phyloP scores from a whole-genome alignment of 1,140 invertebrate species.

The Zophobas morio region DNA sequence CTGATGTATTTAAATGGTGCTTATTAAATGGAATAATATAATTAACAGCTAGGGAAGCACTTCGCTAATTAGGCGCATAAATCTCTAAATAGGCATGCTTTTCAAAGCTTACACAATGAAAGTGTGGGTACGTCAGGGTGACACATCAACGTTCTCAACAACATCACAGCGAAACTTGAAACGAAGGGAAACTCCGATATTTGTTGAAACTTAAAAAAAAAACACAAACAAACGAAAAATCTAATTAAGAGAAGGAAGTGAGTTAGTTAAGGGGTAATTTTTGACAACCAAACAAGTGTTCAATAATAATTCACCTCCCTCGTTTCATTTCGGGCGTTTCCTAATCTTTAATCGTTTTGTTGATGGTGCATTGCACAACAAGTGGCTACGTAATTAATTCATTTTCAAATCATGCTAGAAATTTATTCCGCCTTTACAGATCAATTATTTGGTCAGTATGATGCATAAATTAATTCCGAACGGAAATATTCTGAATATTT shows the following conservation, averaged over 20 bases:
- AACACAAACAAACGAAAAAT: no score
- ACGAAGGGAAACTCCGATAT: background rate
- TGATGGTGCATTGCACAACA: constrained; percentile 14
- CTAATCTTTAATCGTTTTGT: constrained; percentile 29
- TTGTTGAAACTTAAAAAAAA: no score
- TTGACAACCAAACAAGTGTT: no score
- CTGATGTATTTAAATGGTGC: constrained; percentile 28
- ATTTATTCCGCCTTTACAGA: constrained; percentile 1
- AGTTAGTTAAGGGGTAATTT: no score
- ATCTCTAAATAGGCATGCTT: constrained; percentile 17
- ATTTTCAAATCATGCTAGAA: constrained; percentile 3
- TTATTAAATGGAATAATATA: constrained; percentile 40
- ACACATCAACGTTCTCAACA: background rate
- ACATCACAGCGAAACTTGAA: background rate
- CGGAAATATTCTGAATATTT: constrained; percentile 39
- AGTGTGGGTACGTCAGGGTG: constrained; percentile 1
- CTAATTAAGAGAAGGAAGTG: no score
- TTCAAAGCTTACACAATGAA: constrained; percentile 7
- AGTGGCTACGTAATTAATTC: constrained; percentile 24
- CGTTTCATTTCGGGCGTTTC: background rate
- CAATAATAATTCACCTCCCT: no score
- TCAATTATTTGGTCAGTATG: constrained; percentile 21
- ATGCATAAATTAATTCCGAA: constrained; percentile 27
- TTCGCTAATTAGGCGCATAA: constrained; percentile 30
- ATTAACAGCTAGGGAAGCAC: constrained; percentile 20